Evolutionary conservation across 2,888 invertebrate species (phyloP).

Genomic region (Limulus polyphemus): DNA sequence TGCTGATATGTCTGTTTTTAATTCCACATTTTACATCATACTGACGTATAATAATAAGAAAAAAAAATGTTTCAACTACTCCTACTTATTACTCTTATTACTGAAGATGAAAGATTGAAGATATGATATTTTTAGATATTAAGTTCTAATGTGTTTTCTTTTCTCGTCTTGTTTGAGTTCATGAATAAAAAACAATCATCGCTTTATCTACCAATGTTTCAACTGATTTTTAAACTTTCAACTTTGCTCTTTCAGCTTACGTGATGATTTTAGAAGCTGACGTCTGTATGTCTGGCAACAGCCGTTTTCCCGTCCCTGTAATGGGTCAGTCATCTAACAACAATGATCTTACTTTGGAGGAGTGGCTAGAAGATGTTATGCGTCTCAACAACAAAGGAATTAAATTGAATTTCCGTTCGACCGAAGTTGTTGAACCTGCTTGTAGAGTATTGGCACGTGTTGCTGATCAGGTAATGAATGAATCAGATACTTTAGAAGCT

Average conservation of each 20-base stretch:
- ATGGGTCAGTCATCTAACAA: slow-evolving; percentile 34
- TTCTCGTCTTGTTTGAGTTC: no score
- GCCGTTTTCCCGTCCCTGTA: slow-evolving; percentile 32
- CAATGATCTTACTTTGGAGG: slow-evolving; percentile 34
- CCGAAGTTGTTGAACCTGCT: slow-evolving; percentile 34
- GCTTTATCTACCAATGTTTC: no score
- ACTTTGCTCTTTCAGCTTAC: slow-evolving; percentile 13
- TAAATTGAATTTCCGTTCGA: slow-evolving; percentile 37
- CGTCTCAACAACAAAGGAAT: slow-evolving; percentile 33
- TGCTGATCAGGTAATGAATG: slow-evolving; percentile 19
- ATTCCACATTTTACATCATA: no score
- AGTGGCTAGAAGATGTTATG: slow-evolving; percentile 32
- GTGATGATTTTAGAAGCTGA: slow-evolving; percentile 26
- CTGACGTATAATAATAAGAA: no score
- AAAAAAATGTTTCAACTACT: no score
- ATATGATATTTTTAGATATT: no score
- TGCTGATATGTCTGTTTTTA: no score
- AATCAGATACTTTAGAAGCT: no score
- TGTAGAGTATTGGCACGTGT: slow-evolving; percentile 27
- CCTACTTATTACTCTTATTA: no score
- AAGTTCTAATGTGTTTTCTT: no score
- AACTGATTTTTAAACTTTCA: neutral
- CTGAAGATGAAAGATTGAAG: no score
- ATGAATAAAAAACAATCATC: no score
- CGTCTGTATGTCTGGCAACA: slow-evolving; percentile 25